Conservation (phyloP, 2,888 invertebrate species). For the Lasioglossum figueresi region DNA sequence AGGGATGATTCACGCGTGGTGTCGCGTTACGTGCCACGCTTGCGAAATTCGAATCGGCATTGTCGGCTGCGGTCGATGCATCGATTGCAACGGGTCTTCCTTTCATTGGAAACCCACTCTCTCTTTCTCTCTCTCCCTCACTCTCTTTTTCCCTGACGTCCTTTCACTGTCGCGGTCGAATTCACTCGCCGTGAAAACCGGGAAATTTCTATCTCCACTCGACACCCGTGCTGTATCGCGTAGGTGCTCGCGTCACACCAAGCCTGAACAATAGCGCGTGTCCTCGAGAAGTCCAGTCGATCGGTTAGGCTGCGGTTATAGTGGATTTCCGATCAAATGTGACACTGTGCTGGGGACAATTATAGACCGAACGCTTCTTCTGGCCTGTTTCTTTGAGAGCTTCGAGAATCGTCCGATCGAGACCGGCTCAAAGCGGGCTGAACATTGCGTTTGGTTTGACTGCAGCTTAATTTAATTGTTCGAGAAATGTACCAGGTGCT, state of each 20-base stretch:
- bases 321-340: slow-evolving; percentile 3
- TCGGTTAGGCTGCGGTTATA: slow-evolving; percentile 1
- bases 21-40: slow-evolving; percentile 59
- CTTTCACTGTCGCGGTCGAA: slow-evolving; percentile 11
- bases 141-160: not conserved
- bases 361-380: not conserved
- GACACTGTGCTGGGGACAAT: not conserved
- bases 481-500: not conserved
- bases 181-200: slow-evolving; percentile 5
- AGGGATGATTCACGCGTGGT: slow-evolving; percentile 64
- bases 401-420: not conserved
- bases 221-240: not conserved
- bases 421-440: not conserved
- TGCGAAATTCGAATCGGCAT: slow-evolving; percentile 59
- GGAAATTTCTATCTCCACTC: slow-evolving; percentile 13
- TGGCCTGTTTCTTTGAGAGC: too few relatives aligned
- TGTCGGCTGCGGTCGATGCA: slow-evolving; percentile 55
- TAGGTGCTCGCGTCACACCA: not conserved
- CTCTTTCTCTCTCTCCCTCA: not conserved
- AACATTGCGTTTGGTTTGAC: not conserved
- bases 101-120: slow-evolving; percentile 26
- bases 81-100: slow-evolving; percentile 48
- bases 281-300: slow-evolving; percentile 5
- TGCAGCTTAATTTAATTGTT: not conserved
- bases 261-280: slow-evolving; percentile 1